Conservation (phyloP, 2,113 vertebrate genomes). For the Syngnathus floridae region DNA sequence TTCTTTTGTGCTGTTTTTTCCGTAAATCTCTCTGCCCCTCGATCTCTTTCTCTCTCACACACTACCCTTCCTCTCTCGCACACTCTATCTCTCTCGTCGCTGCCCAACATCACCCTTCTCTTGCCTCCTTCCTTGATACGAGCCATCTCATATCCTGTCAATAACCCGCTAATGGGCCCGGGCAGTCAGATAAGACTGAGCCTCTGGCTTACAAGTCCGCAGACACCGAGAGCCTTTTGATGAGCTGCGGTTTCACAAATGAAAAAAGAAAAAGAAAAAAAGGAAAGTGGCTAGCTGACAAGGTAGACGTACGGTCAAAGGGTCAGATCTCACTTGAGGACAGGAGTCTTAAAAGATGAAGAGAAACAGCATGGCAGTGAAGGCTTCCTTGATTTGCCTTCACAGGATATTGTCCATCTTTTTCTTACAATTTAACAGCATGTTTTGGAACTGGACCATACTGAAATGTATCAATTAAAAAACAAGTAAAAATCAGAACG, state of each 20-base stretch:
- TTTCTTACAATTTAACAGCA: neutral
- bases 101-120: constrained; percentile 4
- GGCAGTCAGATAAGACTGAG: constrained; percentile 56
- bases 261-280: constrained; percentile 10
- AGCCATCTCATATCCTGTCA: constrained; percentile 64
- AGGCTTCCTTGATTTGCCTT: neutral
- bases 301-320: constrained; percentile 13
- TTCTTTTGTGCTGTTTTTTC: constrained; percentile 14
- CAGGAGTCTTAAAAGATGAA: constrained; percentile 19
- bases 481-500: too few relatives aligned
- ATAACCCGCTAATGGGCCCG: constrained; percentile 64
- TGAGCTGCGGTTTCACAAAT: constrained; percentile 19
- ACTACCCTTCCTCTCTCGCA: constrained; percentile 14
- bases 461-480: neutral
- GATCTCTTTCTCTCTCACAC: constrained; percentile 11
- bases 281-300: neutral
- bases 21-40: neutral
- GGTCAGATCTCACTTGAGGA: constrained; percentile 25
- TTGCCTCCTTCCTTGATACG: constrained; percentile 37
- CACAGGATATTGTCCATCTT: neutral
- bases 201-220: constrained; percentile 30
- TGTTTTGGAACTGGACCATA: neutral
- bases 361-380: neutral
- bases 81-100: constrained; percentile 1
- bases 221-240: constrained; percentile 37